Evolutionary conservation across 2,888 invertebrate species (phyloP), one percentile per base, ranked within the genome.

Genomic region (Mesorhabditis spiculigera): DNA sequence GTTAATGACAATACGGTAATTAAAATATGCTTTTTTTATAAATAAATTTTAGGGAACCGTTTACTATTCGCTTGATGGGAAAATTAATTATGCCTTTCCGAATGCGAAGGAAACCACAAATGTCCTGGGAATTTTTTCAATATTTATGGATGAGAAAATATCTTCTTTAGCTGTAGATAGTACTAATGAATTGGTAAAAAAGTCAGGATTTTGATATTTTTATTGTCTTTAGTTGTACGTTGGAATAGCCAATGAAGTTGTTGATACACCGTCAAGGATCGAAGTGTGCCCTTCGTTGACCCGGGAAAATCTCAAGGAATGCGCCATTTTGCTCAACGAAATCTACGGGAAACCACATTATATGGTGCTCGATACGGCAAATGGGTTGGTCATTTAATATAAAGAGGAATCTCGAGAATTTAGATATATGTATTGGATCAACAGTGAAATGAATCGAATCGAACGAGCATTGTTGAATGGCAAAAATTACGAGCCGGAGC

Each of bases 251-350:
- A 50, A 50, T 50, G 58, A 50, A 13, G 58, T 10, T 1, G 58
- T n/a, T 50, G 58, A 50, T 50, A 50, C 58, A 50, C n/a, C 58
- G 58, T 10, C 58, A 13, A n/a, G 58, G 58, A 50, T 50, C n/a
- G 58, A 50, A n/a, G n/a, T 50, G 8, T 50, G 58, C 58, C n/a
- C 58, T 10, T 13, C 58, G 58, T 3, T 50, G 58, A 50, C n/a
- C 3, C n/a, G 58, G 58, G 58, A 50, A 50, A 28, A 28, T 3
- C 28, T 28, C 28, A 50, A 50, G n/a, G 58, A 50, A n/a, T 50
- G 58, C 58, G n/a, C 58, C n/a, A n/a, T 50, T 50, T n/a, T 50
- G 58, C 58, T 50, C n/a, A 13, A 50, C n/a, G 58, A 50, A n/a
- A 10, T 13, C 58, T n/a, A 13, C n/a, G 58, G n/a, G 8, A n/a